Conservation (phyloP, 2,113 vertebrate species). For the Brachionichthys hirsutus region DNA sequence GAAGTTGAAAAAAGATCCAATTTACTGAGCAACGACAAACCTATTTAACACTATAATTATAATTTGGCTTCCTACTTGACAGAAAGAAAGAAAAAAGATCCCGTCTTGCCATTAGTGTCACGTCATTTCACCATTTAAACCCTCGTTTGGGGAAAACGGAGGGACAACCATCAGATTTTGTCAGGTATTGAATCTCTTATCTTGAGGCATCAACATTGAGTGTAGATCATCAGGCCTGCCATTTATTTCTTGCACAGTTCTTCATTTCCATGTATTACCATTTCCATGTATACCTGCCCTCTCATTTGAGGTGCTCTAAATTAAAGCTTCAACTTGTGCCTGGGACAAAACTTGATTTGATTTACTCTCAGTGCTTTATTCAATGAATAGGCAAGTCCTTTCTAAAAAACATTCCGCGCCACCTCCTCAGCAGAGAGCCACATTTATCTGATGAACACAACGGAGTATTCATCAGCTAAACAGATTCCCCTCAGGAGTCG, state of each 20-base stretch:
- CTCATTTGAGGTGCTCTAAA: neutral
- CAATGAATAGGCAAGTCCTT: neutral
- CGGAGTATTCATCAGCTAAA: no score
- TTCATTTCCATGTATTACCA: no score
- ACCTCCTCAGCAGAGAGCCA: no score
- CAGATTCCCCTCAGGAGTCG: no score
- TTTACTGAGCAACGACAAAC: conserved; percentile 26
- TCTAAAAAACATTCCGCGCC: neutral
- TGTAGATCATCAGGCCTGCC: no score
- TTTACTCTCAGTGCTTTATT: neutral
- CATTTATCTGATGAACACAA: no score
- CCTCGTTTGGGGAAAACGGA: no score
- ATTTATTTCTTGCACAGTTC: no score
- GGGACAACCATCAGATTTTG: no score
- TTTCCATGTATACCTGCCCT: no score
- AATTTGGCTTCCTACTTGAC: neutral
- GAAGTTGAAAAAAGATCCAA: conserved; percentile 18
- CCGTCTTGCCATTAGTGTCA: neutral
- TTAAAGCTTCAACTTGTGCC: neutral
- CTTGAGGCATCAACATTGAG: neutral
- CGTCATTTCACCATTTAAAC: no score
- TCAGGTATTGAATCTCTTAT: no score
- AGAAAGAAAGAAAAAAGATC: neutral
- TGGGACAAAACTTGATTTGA: neutral
- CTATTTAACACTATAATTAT: conserved; percentile 8